Base-by-base conservation (phyloP, 2,797 vertebrate genomes). In the Eulemur mongoz region DNA sequence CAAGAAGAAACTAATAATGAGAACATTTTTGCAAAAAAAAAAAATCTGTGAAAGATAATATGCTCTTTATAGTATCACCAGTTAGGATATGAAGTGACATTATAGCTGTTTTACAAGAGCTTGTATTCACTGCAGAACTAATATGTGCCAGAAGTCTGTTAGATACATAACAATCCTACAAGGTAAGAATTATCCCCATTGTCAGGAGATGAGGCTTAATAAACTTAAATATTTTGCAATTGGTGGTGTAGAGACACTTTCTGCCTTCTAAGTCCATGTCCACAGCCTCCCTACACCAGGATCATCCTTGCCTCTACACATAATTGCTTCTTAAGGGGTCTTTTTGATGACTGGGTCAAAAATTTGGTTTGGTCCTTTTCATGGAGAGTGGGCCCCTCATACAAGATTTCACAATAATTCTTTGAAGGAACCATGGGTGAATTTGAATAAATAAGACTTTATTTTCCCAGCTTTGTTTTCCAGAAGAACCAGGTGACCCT, bases 1-100 rank as follows among this genome's bases (percentile, higher is more conserved):
- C 9, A 79, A 85, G 61, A 94, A 89, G 67, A 88, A 89, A 82
- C 20, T 75, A 83, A 70, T 63, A 95, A 82, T 22, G 35, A 95
- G 61, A 84, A n/a, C 43, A 75, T 1, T 80, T 89, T 78, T 69
- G 61, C 23, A 80, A 93, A 92, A 22, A 4, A 93, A 86, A 92
- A 25, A 4, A 91, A 79, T 79, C 79, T 83, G 3, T 65, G 89
- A 95, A 93, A 87, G 69, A 22, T 65, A 91, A 70, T 83, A 57
- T 10, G 6, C 13, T 89, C 23, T 86, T 87, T 89, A 69, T 63
- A 57, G 43, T 89, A 30, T 25, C 63, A 85, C 43, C 59, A 84
- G 5, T 75, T 87, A 89, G 32, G 25, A 40, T 40, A 89, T 22
- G 82, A 88, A 65, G 32, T 13, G 70, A 70, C 25, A 38, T 86